Conservation (phyloP, 2,113 vertebrate genomes). For the Tautogolabrus adspersus region DNA sequence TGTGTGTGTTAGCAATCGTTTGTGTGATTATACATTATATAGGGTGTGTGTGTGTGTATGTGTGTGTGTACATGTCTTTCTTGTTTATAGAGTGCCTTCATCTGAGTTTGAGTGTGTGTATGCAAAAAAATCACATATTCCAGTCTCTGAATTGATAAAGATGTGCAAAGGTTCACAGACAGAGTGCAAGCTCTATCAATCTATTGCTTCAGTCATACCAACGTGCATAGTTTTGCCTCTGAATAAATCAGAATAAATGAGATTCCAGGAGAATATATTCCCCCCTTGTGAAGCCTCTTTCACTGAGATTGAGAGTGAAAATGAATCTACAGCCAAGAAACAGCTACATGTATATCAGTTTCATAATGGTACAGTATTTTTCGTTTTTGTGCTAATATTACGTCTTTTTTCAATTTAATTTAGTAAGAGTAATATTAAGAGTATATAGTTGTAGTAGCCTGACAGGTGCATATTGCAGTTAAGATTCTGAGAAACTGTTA, state of each 20-base stretch:
- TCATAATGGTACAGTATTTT: background rate
- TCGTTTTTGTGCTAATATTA: background rate
- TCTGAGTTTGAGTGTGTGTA: constrained; percentile 4
- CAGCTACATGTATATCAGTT: background rate
- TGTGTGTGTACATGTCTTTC: too few relatives aligned
- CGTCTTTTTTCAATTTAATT: too few relatives aligned
- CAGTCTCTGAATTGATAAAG: constrained; percentile 9
- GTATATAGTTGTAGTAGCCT: background rate
- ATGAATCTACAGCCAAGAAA: background rate
- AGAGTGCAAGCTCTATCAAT: background rate
- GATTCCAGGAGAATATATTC: constrained; percentile 10
- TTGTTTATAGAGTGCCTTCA: background rate
- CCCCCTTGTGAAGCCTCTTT: background rate
- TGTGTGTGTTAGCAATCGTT: constrained; percentile 3
- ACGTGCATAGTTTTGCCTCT: background rate
- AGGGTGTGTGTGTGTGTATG: background rate
- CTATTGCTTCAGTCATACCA: background rate
- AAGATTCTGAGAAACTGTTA: background rate
- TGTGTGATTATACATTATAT: background rate
- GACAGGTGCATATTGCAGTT: constrained; percentile 12
- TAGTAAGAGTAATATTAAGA: background rate
- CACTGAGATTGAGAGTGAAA: constrained; percentile 8
- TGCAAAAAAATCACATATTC: background rate
- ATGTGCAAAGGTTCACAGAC: background rate
- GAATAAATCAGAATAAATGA: constrained; percentile 1